Percentiles rank a stretch among this genome's conserved stretches.
Evolutionary conservation across 2,888 invertebrate species (phyloP).

Genomic region (Hedychridium roseum): DNA sequence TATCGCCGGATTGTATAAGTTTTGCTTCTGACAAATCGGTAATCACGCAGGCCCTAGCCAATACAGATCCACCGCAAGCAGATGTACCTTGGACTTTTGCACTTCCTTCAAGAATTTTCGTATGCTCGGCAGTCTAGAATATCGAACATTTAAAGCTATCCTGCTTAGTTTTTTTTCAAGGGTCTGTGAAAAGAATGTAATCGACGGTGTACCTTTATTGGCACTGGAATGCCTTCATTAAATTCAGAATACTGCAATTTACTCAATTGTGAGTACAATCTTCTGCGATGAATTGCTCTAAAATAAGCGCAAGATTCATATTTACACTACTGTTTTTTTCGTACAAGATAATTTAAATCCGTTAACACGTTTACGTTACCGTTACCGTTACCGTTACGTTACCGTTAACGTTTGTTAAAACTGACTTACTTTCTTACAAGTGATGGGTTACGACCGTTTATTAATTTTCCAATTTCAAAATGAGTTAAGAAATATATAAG

Average conservation of each 20-base stretch:
- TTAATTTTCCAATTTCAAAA: slow-evolving; percentile 70
- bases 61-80: slow-evolving; percentile 74
- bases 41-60: slow-evolving; percentile 78
- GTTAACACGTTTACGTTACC: too few relatives aligned
- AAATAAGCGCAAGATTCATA: too few relatives aligned
- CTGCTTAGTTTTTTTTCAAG: too few relatives aligned
- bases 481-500: slow-evolving; percentile 75
- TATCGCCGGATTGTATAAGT: slow-evolving; percentile 67
- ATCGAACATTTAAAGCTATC: not conserved
- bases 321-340: too few relatives aligned
- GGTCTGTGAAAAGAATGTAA: too few relatives aligned
- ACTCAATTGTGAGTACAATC: slow-evolving; percentile 70
- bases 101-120: not conserved
- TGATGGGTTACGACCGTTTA: slow-evolving; percentile 53
- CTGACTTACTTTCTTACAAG: slow-evolving; percentile 49
- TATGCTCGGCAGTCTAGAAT: slow-evolving; percentile 10
- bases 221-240: slow-evolving; percentile 62
- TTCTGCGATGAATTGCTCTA: slow-evolving; percentile 74
- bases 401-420: too few relatives aligned
- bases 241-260: slow-evolving; percentile 73
- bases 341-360: too few relatives aligned
- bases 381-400: too few relatives aligned
- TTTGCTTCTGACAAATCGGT: slow-evolving; percentile 71
- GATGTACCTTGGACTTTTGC: slow-evolving; percentile 70
- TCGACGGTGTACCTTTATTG: slow-evolving; percentile 41